These are phyloP conservation scores for Ptilonorhynchus violaceus DNA, from an alignment of 2,113 vertebrate genomes.

Conservation along the genomic window DNA sequence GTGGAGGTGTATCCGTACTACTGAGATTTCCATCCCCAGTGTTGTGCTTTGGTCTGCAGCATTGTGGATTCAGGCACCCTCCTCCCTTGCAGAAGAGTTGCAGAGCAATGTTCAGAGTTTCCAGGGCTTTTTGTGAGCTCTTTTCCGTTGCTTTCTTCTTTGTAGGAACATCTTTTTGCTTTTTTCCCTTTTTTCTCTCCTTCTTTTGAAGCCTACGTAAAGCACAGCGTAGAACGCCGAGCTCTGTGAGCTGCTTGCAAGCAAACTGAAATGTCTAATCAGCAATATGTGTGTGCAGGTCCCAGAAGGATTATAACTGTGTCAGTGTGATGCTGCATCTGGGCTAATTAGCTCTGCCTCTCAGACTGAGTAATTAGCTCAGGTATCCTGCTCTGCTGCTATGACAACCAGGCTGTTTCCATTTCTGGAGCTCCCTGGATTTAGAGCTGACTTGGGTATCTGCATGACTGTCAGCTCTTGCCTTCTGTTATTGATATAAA, in stretches of 20 bases:
- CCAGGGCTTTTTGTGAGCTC: not conserved
- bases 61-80: not conserved
- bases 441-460: not conserved
- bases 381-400: conserved; percentile 47
- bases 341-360: conserved; percentile 50
- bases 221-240: accelerated
- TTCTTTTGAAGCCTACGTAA: not conserved
- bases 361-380: conserved; percentile 52
- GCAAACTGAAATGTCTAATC: not conserved
- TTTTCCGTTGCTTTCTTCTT: not conserved
- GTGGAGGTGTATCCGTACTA: accelerated
- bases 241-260: not conserved
- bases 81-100: not conserved
- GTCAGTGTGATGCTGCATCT: conserved; percentile 32
- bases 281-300: not conserved
- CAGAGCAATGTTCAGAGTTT: not conserved
- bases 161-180: not conserved
- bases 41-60: not conserved
- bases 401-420: conserved; percentile 54
- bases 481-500: conserved; percentile 45
- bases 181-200: not conserved
- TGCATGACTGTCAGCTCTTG: not conserved
- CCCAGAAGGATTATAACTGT: conserved; percentile 42
- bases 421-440: not conserved
- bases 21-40: not conserved